Conservation (phyloP, 1,140 invertebrate genomes). For the Diploscapter pachys region DNA sequence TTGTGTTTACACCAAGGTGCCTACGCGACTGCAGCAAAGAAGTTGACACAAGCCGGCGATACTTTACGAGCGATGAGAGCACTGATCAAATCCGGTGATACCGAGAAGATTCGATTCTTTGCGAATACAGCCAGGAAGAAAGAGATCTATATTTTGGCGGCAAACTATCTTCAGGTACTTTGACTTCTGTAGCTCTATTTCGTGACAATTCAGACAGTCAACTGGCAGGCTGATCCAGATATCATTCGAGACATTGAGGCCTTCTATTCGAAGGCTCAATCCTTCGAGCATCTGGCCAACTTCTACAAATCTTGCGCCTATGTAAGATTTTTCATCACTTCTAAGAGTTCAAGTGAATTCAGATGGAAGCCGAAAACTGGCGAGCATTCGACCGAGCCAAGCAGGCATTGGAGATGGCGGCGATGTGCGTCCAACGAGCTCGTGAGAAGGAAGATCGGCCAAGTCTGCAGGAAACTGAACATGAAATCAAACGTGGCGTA, state of each 20-base stretch:
- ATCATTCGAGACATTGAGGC: conserved; percentile 85
- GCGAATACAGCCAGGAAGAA: conserved; percentile 85
- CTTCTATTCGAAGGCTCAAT: conserved; percentile 89
- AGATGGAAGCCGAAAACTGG: conserved; percentile 75
- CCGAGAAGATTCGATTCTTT: conserved; percentile 92
- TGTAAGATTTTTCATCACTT: conserved; percentile 60
- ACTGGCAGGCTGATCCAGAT: conserved; percentile 84
- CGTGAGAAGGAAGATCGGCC: conserved; percentile 46
- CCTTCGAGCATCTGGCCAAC: conserved; percentile 79
- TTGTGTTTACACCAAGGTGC: conserved; percentile 82
- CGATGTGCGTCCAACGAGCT: conserved; percentile 68
- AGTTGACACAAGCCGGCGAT: conserved; percentile 90
- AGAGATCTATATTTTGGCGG: conserved; percentile 86
- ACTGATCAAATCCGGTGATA: conserved; percentile 89
- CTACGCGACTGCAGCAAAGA: conserved; percentile 93
- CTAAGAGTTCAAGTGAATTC: not conserved
- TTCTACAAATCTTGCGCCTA: conserved; percentile 93
- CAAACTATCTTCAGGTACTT: conserved; percentile 76
- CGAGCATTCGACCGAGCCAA: conserved; percentile 91
- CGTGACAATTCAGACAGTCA: conserved; percentile 68
- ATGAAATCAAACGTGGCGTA: conserved; percentile 34
- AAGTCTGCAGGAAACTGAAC: conserved; percentile 55
- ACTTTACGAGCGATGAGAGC: conserved; percentile 83
- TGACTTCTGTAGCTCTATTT: no score
- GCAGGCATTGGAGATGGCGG: conserved; percentile 81